Evolutionary conservation across 2,113 vertebrate species (phyloP).

Genomic region (Tauraco erythrolophus): DNA sequence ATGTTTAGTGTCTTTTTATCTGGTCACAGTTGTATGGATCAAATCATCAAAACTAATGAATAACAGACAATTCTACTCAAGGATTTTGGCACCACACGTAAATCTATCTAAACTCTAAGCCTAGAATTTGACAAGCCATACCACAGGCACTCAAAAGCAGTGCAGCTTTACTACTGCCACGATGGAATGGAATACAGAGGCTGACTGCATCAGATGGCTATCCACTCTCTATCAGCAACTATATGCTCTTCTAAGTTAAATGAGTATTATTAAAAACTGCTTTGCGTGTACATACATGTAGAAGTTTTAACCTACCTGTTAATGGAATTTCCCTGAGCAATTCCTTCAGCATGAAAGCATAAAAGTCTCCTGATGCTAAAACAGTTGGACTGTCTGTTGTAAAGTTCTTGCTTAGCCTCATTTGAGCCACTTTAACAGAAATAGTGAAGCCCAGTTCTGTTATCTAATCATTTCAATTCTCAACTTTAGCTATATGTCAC

Average conservation of each 20-base stretch:
- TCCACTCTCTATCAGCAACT: not conserved
- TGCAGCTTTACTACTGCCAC: not conserved
- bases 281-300: not conserved
- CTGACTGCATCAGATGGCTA: not conserved
- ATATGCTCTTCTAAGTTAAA: not conserved
- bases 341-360: not conserved
- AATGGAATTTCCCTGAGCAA: not conserved
- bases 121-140: not conserved
- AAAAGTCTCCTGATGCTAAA: not conserved
- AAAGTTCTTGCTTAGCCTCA: not conserved
- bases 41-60: not conserved
- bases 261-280: not conserved
- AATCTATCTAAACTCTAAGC: not conserved
- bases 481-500: not conserved
- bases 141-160: not conserved
- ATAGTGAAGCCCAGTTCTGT: not conserved
- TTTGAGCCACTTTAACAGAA: not conserved
- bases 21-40: not conserved
- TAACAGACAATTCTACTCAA: not conserved
- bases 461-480: not conserved
- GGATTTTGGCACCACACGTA: not conserved
- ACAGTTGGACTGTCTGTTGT: not conserved
- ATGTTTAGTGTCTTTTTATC: not conserved
- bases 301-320: not conserved
- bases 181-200: not conserved